Evolutionary conservation across 92 coral and sea anemone species (phyloP).

Genomic region (Bergia sp.): DNA sequence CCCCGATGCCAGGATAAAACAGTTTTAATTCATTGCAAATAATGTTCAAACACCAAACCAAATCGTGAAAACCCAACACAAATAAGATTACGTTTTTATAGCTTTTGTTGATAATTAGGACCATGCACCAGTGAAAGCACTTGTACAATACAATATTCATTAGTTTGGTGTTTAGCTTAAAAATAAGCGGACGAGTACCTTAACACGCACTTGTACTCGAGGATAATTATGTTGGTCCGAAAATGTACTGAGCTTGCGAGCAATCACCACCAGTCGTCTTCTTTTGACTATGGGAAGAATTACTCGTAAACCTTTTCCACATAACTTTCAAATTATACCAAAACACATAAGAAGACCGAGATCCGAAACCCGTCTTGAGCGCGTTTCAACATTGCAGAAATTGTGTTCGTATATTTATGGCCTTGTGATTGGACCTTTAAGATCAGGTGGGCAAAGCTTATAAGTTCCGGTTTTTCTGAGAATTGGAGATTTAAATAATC

Average conservation of each 20-base stretch:
- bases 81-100: not conserved
- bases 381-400: not conserved
- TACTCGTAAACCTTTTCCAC: not conserved
- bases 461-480: not conserved
- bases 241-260: not conserved
- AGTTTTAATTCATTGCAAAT: too few relatives aligned
- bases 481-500: too few relatives aligned
- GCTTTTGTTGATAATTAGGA: not conserved
- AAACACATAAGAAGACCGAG: not conserved
- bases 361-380: not conserved
- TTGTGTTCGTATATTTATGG: not conserved
- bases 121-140: not conserved
- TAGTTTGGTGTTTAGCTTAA: not conserved
- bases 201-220: not conserved
- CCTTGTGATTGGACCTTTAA: not conserved
- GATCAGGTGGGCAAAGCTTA: not conserved
- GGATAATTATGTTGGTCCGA: not conserved
- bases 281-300: not conserved
- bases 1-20: too few relatives aligned
- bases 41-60: too few relatives aligned
- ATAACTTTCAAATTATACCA: not conserved
- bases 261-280: not conserved
- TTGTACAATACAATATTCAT: not conserved
- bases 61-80: not conserved
- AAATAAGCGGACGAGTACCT: not conserved